phyloP scores from a whole-genome alignment of 2,888 invertebrate species.

The Melanophora roralis region DNA sequence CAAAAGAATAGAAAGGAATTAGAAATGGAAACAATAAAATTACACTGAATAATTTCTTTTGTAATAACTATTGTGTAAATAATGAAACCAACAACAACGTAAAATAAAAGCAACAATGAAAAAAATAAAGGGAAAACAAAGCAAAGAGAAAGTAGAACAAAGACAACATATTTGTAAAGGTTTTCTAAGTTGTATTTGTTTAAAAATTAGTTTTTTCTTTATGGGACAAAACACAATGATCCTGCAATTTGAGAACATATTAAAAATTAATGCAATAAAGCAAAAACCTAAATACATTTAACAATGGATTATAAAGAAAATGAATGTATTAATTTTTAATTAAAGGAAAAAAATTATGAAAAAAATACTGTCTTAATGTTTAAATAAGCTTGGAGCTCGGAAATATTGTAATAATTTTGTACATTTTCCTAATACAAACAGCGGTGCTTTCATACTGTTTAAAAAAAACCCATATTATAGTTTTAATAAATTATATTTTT shows the following conservation, averaged over 20 bases:
- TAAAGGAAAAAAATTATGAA: too few relatives aligned
- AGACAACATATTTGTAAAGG: slow-evolving; percentile 4
- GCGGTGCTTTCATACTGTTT: too few relatives aligned
- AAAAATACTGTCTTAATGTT: too few relatives aligned
- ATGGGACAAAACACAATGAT: slow-evolving; percentile 1
- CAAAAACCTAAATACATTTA: background rate
- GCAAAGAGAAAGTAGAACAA: slow-evolving; percentile 18
- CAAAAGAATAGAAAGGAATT: slow-evolving; percentile 12
- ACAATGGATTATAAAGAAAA: too few relatives aligned
- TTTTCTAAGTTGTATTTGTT: background rate
- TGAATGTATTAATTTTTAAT: too few relatives aligned
- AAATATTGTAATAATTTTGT: too few relatives aligned
- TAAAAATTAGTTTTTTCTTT: background rate
- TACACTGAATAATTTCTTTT: slow-evolving; percentile 33
- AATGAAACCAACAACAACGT: slow-evolving; percentile 35
- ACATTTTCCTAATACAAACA: too few relatives aligned
- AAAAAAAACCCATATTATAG: too few relatives aligned
- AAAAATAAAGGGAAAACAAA: background rate
- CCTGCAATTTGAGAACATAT: background rate
- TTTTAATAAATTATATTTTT: too few relatives aligned
- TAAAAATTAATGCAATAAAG: slow-evolving; percentile 14
- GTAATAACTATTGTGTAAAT: slow-evolving; percentile 46
- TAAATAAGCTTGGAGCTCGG: too few relatives aligned
- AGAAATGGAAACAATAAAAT: slow-evolving; percentile 46
- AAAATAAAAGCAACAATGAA: background rate